phyloP scores from a whole-genome alignment of 1,140 invertebrate genomes.

The Micrasema longulum region DNA sequence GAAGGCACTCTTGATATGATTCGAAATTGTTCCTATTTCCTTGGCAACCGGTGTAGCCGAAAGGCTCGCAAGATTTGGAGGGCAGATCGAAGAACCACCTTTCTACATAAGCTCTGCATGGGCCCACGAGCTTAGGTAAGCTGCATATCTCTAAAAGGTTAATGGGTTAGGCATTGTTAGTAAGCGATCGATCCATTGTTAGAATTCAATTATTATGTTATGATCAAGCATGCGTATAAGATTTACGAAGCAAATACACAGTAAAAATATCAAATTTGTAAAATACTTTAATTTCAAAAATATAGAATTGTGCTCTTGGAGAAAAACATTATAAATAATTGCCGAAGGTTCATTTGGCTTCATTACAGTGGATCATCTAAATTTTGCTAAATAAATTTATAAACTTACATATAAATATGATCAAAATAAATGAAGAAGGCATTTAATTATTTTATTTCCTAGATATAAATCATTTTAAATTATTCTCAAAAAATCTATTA shows the following conservation, averaged over 20 bases:
- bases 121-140: constrained; percentile 79
- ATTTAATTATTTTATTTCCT: too few species aligned
- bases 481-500: too few species aligned
- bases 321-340: too few species aligned
- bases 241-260: not conserved
- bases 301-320: not conserved
- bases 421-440: too few species aligned
- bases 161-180: constrained; percentile 36
- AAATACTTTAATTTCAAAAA: not conserved
- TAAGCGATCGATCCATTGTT: not conserved
- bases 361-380: too few species aligned
- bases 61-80: constrained; percentile 76
- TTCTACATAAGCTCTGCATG: constrained; percentile 83
- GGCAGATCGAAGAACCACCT: constrained; percentile 86
- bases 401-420: too few species aligned
- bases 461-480: too few species aligned
- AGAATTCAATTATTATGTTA: not conserved
- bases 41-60: constrained; percentile 90
- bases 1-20: constrained; percentile 75
- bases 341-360: too few species aligned
- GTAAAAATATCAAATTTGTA: constrained; percentile 1
- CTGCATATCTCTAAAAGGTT: constrained; percentile 78
- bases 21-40: constrained; percentile 91
- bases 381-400: too few species aligned
- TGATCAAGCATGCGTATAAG: not conserved